phyloP scores from a whole-genome alignment of 2,888 invertebrate genomes.

The Volucella inflata region DNA sequence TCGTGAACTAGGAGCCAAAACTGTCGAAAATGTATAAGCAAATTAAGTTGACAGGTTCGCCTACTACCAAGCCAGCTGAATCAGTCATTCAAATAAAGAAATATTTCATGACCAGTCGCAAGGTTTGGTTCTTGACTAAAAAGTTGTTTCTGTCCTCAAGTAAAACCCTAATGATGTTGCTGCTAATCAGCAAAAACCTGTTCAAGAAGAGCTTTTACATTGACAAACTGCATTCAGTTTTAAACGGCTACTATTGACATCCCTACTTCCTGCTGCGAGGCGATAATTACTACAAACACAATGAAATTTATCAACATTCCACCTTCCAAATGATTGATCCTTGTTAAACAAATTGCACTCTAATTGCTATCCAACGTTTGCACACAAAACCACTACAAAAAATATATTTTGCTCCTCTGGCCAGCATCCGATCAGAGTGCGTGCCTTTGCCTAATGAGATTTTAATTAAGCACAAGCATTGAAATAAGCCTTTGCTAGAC shows the following conservation, averaged over 20 bases:
- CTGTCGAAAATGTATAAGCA: no score
- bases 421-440: conserved; percentile 63
- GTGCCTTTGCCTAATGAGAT: conserved; percentile 71
- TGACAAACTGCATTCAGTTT: no score
- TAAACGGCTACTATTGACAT: neutral
- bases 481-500: conserved; percentile 26
- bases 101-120: no score
- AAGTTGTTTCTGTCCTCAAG: no score
- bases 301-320: conserved; percentile 66
- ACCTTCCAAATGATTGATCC: conserved; percentile 68
- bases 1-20: no score
- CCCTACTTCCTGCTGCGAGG: conserved; percentile 39
- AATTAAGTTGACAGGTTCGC: no score
- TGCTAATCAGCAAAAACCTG: no score
- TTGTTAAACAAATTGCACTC: conserved; percentile 65
- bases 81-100: no score
- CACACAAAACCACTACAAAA: conserved; percentile 25
- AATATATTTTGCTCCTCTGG: neutral
- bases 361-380: conserved; percentile 60
- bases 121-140: no score
- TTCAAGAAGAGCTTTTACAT: no score
- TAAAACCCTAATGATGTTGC: no score
- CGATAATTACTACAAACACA: conserved; percentile 61
- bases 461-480: conserved; percentile 73
- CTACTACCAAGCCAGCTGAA: no score